Percentiles rank a stretch among this genome's conserved stretches.
phyloP scores from a whole-genome alignment of 2,113 vertebrate species.

The Poeciliopsis occidentalis region DNA sequence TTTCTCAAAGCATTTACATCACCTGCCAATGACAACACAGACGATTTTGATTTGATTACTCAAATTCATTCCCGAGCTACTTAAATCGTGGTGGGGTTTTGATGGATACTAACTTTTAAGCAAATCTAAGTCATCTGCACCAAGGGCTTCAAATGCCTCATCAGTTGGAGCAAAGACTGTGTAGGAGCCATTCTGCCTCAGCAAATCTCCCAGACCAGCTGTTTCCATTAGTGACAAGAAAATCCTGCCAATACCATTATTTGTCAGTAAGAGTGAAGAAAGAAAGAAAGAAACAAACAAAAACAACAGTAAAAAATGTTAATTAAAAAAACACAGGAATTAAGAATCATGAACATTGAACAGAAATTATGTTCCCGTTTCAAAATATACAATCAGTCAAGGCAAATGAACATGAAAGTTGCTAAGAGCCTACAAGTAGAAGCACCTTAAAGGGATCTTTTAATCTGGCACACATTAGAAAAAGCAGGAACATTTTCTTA shows the following conservation, averaged over 20 bases:
- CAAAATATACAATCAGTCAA: not conserved
- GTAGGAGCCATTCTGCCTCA: constrained; percentile 86
- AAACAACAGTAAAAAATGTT: not conserved
- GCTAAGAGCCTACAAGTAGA: not conserved
- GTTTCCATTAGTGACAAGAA: constrained; percentile 91
- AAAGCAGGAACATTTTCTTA: not conserved
- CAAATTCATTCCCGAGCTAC: not conserved
- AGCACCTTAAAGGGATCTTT: too few species aligned
- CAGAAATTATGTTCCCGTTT: not conserved
- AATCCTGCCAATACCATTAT: constrained; percentile 52
- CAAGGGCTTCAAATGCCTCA: constrained; percentile 88
- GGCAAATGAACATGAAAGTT: not conserved
- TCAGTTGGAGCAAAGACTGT: constrained; percentile 95
- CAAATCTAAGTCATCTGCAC: constrained; percentile 80
- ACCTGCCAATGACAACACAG: constrained; percentile 68
- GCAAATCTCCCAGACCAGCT: constrained; percentile 87
- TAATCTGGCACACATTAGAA: not conserved
- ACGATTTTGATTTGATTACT: not conserved
- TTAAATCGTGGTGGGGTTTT: not conserved
- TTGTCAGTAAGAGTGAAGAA: not conserved
- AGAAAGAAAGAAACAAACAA: not conserved
- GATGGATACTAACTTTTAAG: constrained; percentile 82
- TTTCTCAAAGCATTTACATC: constrained; percentile 88
- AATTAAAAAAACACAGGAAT: not conserved
- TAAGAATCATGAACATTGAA: not conserved